Evolutionary conservation across 2,113 vertebrate species (phyloP).

Genomic region (Ailurus styani): DNA sequence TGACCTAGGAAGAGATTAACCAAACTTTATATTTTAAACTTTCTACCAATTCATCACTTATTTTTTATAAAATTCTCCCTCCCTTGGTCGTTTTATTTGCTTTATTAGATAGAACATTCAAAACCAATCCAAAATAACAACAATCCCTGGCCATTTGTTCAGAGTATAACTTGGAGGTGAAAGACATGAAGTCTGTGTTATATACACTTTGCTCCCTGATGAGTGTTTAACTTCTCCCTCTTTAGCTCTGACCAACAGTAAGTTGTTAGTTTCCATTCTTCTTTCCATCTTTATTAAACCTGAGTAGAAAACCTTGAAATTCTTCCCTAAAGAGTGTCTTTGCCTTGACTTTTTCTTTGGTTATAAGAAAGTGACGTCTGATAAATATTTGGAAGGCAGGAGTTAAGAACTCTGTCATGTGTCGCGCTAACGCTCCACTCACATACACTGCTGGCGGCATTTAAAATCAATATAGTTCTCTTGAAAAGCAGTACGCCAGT

Average conservation of each 20-base stretch:
- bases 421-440: not conserved
- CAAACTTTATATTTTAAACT: not conserved
- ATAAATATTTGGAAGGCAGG: not conserved
- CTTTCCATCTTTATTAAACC: not conserved
- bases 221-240: not conserved
- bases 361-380: not conserved
- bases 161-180: not conserved
- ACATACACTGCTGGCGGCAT: not conserved
- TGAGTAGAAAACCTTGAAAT: not conserved
- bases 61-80: not conserved
- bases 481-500: not conserved
- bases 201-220: fast-evolving
- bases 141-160: not conserved
- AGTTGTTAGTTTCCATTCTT: not conserved
- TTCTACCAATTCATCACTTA: not conserved
- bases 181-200: not conserved
- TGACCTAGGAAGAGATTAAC: not conserved
- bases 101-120: not conserved
- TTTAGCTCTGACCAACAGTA: not conserved
- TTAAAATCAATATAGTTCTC: not conserved
- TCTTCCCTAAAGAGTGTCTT: not conserved
- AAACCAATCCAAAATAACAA: not conserved
- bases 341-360: not conserved
- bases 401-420: not conserved
- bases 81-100: not conserved